A percentile compares a stretch with the other conserved stretches of the same genome.
Conservation (phyloP, 1,140 invertebrate species). For the Bombus superbus region DNA sequence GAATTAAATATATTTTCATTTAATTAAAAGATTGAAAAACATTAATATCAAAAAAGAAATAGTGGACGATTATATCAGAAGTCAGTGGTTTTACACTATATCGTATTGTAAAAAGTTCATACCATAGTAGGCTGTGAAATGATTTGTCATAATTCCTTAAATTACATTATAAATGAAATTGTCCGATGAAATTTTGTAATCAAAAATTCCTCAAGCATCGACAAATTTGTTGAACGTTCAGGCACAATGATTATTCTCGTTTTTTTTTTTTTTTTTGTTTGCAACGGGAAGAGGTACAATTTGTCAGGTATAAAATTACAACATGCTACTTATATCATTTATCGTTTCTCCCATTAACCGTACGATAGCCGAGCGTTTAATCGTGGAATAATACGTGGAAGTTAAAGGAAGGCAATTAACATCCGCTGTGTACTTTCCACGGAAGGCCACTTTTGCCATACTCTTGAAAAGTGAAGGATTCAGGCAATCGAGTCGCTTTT, state of each 20-base stretch:
- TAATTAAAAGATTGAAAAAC: not conserved
- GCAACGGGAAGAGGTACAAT: not conserved
- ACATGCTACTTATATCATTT: not conserved
- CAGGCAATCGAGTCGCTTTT: not conserved
- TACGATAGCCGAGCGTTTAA: no score
- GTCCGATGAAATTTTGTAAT: no score
- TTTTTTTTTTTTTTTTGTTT: not conserved
- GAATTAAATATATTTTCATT: not conserved
- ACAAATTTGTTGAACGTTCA: not conserved
- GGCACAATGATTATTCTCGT: not conserved
- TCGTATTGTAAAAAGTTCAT: not conserved
- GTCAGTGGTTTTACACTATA: not conserved
- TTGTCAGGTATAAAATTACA: not conserved
- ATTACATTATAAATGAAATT: no score
- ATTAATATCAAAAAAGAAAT: not conserved
- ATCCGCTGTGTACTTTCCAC: not conserved
- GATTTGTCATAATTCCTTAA: not conserved
- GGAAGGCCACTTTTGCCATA: not conserved
- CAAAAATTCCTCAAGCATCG: not conserved
- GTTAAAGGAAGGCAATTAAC: not conserved
- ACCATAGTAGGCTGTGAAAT: not conserved
- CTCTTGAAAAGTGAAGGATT: not conserved
- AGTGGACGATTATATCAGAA: not conserved
- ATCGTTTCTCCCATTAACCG: not conserved
- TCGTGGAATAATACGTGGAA: no score